These are phyloP conservation scores for Menidia beryllina DNA, from an alignment of 2,113 vertebrate species.

Conservation along the genomic window DNA sequence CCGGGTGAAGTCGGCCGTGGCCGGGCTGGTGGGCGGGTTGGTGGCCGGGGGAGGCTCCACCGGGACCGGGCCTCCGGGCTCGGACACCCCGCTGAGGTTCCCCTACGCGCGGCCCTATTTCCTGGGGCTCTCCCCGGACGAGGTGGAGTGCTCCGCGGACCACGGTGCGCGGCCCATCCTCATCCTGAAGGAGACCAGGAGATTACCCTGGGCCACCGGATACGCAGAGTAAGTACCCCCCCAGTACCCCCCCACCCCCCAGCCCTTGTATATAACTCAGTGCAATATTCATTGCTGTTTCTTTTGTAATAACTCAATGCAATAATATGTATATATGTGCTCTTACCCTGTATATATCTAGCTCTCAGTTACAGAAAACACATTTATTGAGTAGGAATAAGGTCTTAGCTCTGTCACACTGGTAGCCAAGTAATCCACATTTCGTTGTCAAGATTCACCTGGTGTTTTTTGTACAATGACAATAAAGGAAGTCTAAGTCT, in stretches of 20 bases:
- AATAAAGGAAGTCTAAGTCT: too few species aligned
- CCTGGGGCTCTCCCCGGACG: slow-evolving; percentile 73
- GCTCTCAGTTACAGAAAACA: too few species aligned
- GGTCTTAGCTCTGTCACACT: too few species aligned
- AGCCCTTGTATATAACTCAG: neutral
- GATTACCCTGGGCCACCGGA: slow-evolving; percentile 80
- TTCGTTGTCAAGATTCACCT: too few species aligned
- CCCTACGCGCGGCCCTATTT: slow-evolving; percentile 74
- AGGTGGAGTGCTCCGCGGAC: slow-evolving; percentile 78
- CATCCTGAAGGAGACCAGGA: slow-evolving; percentile 76
- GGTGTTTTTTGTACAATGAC: too few species aligned
- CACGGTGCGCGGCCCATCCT: slow-evolving; percentile 77
- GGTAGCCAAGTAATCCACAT: too few species aligned
- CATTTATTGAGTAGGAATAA: too few species aligned
- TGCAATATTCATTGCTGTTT: neutral
- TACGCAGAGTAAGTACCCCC: slow-evolving; percentile 75
- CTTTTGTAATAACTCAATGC: too few species aligned
- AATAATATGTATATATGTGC: too few species aligned
- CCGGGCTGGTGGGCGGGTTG: slow-evolving; percentile 76
- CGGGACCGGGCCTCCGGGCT: slow-evolving; percentile 44
- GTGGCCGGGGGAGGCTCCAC: slow-evolving; percentile 67
- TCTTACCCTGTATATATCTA: too few species aligned
- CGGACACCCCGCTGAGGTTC: slow-evolving; percentile 72
- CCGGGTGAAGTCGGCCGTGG: slow-evolving; percentile 78
- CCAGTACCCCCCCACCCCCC: neutral